A percentile compares a stretch with the other conserved stretches of the same genome.
phyloP scores from a whole-genome alignment of 2,113 vertebrate species.

The Pardalotus punctatus region DNA sequence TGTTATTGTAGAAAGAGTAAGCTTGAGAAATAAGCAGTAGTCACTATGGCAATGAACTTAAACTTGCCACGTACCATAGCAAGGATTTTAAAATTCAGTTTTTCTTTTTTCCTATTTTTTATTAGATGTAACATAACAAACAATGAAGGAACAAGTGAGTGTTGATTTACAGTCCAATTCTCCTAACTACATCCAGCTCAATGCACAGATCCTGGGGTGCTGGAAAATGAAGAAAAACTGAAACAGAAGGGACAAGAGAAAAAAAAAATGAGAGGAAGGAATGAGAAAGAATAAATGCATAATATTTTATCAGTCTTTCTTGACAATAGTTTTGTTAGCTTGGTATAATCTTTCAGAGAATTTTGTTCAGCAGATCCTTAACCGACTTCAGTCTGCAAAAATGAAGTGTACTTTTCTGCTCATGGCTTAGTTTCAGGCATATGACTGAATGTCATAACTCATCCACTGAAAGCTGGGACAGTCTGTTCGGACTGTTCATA shows the following conservation, averaged over 20 bases:
- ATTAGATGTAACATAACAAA: not conserved
- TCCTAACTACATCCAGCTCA: not conserved
- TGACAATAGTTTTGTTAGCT: not conserved
- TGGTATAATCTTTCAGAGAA: not conserved
- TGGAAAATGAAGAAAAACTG: not conserved
- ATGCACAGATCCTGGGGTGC: not conserved
- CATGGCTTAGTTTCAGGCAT: not conserved
- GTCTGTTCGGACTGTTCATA: not conserved
- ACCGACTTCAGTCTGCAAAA: not conserved
- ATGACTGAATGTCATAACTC: not conserved
- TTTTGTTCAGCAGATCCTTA: not conserved
- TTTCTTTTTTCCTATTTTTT: not conserved
- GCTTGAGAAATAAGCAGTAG: constrained; percentile 24
- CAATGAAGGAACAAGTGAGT: not conserved
- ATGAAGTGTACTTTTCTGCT: not conserved
- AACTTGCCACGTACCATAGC: not conserved
- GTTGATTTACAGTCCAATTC: not conserved
- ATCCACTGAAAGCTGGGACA: not conserved
- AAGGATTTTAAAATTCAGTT: not conserved
- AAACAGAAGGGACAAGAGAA: not conserved
- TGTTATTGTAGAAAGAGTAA: constrained; percentile 20
- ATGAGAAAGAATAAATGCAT: not conserved
- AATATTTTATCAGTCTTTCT: not conserved
- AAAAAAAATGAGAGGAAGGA: not conserved
- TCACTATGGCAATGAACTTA: constrained; percentile 57